Base-by-base conservation (phyloP, 2,113 vertebrate genomes). In the Pyrgilauda ruficollis region DNA sequence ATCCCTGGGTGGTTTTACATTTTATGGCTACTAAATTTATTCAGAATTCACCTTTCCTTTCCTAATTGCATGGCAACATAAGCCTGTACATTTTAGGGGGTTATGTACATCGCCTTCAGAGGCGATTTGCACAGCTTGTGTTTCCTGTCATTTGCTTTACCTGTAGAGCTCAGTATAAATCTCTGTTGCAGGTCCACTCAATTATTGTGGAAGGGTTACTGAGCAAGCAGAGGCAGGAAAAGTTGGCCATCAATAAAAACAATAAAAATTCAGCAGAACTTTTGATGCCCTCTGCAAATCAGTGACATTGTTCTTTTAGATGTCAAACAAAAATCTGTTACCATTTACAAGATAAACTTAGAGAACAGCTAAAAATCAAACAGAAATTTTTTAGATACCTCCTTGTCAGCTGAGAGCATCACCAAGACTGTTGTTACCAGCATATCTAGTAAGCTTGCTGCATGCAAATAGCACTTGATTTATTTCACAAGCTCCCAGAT, bases 401-500 rank as follows among this genome's bases (percentile, higher is more conserved):
- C 52, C 35, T 52, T 44, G 64, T 90, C 86, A 94, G 63, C 87
- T 52, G n/a, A 88, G 39, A 94, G 30, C 59, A 89, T 43, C 68
- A 56, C 55, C 0, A 1, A 77, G 23, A 67, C 74, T 6, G 9
- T 61, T 82, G 84, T 86, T 67, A 81, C 73, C 20, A 90, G 62
- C 58, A 20, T 59, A 62, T 86, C 84, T 91, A 30, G 55, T 31
- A n/a, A 84, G 76, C 74, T 63, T 89, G 72, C 62, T 92, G 83
- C 90, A 74, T 91, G 87, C 73, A 96, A 90, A 93, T 63, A 77
- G 15, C 62, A 37, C 15, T 91, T 55, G 89, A 91, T 89, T 89
- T 94, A 78, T 93, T 86, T 93, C 84, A 81, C 28, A 82, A 58
- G 62, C 88, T 91, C 69, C 14, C 41, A 76, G 62, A 96, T 95